A percentile compares a stretch with the other conserved stretches of the same genome.
phyloP scores from a whole-genome alignment of 2,113 vertebrate genomes.

The Agelaius phoeniceus region DNA sequence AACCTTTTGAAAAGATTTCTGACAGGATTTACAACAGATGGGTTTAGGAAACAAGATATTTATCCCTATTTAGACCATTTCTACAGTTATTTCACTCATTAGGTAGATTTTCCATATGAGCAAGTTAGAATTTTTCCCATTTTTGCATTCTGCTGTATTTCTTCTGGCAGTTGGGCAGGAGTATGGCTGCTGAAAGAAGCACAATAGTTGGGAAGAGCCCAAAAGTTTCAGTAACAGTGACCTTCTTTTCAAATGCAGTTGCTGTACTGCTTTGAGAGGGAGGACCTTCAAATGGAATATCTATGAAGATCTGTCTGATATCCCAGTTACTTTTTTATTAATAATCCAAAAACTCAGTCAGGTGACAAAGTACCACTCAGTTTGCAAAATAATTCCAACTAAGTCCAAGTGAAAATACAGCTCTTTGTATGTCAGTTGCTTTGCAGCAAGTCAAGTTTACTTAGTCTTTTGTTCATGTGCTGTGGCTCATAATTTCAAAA shows the following conservation, averaged over 20 bases:
- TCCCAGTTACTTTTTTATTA: neutral
- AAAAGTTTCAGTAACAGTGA: neutral
- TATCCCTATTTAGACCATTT: conserved; percentile 53
- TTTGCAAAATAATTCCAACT: neutral
- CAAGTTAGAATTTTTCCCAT: conserved; percentile 43
- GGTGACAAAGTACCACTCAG: neutral
- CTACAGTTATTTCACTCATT: conserved; percentile 42
- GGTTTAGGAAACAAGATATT: conserved; percentile 58
- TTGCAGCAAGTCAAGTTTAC: neutral
- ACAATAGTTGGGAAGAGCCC: neutral
- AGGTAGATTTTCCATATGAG: conserved; percentile 52
- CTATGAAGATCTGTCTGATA: neutral
- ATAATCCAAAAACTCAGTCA: neutral
- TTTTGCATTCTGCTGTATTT: neutral
- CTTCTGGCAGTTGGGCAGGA: neutral
- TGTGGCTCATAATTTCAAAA: neutral
- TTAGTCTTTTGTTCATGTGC: neutral
- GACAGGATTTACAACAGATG: conserved; percentile 64
- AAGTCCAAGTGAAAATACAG: neutral
- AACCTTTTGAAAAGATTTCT: conserved; percentile 60
- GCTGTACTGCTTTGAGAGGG: neutral
- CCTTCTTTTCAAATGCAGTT: neutral
- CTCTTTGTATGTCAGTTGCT: neutral
- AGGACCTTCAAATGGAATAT: neutral
- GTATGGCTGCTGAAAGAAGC: neutral